Evolutionary conservation across 2,797 vertebrate species (phyloP), one percentile per base, ranked within the genome.

Genomic region (Hybognathus amarus): DNA sequence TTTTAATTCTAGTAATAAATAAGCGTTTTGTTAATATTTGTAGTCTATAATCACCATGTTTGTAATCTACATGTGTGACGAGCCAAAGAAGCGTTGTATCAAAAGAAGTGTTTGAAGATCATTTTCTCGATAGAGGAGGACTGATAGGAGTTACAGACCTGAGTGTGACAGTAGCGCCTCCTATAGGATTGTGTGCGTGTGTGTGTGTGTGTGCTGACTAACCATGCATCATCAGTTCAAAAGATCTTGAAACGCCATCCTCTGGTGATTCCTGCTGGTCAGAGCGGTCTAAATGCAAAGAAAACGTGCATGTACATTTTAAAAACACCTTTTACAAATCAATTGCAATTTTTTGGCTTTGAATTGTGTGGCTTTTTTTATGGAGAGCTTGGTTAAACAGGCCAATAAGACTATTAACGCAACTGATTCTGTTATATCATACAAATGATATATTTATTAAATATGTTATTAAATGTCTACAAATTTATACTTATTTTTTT

Each of bases 131-230:
- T 54, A 4, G 52, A 54, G 18, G 50, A 22, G 6, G 2, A 18
- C 1, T 67, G 64, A 50, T 30, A 24, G n/a, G 15, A 71, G 69
- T 24, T 33, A 15, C 20, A 68, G 10, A n/a, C 5, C 38, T 13
- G 79, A 61, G 42, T 69, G 80, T 9, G 75, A 22, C 64, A 33
- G 27, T 20, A 64, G 80, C 40, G 56, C 64, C 66, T 50, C 50
- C 52, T 82, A 13, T 59, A 30, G 84, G 36, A 33, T 40, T 61
- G 6, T 71, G 47, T 42, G 42, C 12, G 40, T 42, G 40, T 42
- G 10, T 45, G 12, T 45, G 42, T 45, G 42, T 45, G 77, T 27
- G 27, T 63, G 17, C 5, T 24, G 13, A 33, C 33, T 22, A 56
- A 56, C 52, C 20, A n/a, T 56, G 13, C 22, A 85, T 36, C 33